phyloP scores from a whole-genome alignment of 2,113 vertebrate genomes.

The Pachypanchax playfairii region DNA sequence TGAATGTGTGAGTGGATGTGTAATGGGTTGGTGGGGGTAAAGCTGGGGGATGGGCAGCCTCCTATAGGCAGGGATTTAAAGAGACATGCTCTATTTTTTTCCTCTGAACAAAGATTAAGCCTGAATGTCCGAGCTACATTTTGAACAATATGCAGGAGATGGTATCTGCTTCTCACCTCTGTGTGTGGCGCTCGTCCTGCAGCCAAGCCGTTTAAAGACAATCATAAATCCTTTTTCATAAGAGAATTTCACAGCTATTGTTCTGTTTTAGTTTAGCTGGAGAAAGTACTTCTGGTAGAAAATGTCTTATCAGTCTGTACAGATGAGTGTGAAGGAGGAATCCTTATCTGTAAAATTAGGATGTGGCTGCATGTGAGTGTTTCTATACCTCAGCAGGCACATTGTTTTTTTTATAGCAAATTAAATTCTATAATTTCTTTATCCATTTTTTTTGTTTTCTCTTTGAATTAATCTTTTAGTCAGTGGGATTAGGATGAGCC shows the following conservation, averaged over 20 bases:
- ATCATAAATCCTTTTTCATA: slow-evolving; percentile 16
- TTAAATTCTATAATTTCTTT: slow-evolving; percentile 48
- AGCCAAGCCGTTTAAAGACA: slow-evolving; percentile 1
- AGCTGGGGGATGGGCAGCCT: slow-evolving; percentile 74
- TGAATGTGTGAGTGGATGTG: slow-evolving; percentile 38
- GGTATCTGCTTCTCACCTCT: slow-evolving; percentile 4
- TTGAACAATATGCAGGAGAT: slow-evolving; percentile 5
- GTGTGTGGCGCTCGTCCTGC: not conserved
- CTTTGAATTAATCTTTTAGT: slow-evolving; percentile 38
- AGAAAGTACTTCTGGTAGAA: slow-evolving; percentile 18
- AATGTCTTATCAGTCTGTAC: slow-evolving; percentile 53
- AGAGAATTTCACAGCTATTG: slow-evolving; percentile 48
- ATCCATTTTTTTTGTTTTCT: slow-evolving; percentile 22
- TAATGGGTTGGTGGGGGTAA: slow-evolving; percentile 62
- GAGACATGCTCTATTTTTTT: slow-evolving; percentile 72
- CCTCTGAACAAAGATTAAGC: slow-evolving; percentile 63
- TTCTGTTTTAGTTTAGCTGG: slow-evolving; percentile 4
- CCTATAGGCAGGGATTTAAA: slow-evolving; percentile 76
- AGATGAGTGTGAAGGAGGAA: slow-evolving; percentile 53
- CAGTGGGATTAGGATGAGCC: slow-evolving; percentile 51
- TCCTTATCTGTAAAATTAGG: slow-evolving; percentile 41
- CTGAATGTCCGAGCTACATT: slow-evolving; percentile 26
- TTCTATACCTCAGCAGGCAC: slow-evolving; percentile 30
- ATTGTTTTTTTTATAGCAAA: slow-evolving; percentile 52
- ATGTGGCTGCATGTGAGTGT: not conserved